Conservation (phyloP, 2,797 vertebrate genomes). For the Clarias pachynema region DNA sequence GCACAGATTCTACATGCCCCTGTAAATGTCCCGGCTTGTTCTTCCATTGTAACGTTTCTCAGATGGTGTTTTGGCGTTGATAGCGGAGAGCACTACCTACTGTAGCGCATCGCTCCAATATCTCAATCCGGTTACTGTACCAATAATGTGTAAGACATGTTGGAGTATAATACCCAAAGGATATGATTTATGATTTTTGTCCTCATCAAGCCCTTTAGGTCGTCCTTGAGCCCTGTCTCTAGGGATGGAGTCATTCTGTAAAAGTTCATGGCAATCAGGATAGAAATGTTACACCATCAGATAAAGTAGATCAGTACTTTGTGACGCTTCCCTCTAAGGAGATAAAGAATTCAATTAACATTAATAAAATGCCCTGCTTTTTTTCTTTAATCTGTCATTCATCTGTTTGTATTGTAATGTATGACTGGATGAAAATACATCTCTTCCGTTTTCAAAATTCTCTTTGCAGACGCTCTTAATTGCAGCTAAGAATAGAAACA, state of each 20-base stretch:
- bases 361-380: neutral
- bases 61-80: neutral
- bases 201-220: neutral
- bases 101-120: neutral
- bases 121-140: neutral
- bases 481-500: slow-evolving; percentile 35
- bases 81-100: neutral
- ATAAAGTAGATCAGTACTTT: neutral
- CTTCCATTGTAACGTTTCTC: neutral
- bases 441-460: neutral
- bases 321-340: neutral
- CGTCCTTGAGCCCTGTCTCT: neutral
- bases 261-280: neutral
- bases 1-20: neutral
- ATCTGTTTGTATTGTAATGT: neutral
- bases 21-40: neutral
- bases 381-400: neutral
- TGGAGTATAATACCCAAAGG: neutral
- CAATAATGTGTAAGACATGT: neutral
- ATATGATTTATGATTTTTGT: neutral
- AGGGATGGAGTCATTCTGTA: neutral
- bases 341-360: neutral
- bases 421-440: neutral
- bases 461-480: neutral
- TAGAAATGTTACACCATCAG: neutral